Evolutionary conservation across 1,140 invertebrate species (phyloP).

Genomic region (Conus betulinus): DNA sequence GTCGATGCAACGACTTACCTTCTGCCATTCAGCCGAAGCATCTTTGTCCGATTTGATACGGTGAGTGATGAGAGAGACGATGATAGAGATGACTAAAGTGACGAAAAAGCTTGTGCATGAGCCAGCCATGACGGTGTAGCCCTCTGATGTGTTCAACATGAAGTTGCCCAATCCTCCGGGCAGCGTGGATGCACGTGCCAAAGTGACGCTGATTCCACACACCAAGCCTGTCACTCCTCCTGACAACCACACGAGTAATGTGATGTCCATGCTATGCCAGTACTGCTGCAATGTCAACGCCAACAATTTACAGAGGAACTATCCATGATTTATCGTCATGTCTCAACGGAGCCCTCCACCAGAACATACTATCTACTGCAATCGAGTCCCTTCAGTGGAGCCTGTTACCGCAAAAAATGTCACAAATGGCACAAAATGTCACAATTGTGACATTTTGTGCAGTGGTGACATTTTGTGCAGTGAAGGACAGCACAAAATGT

Average conservation of each 20-base stretch:
- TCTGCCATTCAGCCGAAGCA: slow-evolving; percentile 4
- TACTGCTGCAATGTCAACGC: not conserved
- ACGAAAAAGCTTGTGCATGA: slow-evolving; percentile 50
- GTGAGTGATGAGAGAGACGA: slow-evolving; percentile 56
- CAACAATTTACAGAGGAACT: not conserved
- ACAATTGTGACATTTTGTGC: too few species aligned
- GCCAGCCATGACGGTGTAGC: slow-evolving; percentile 57
- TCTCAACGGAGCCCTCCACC: not conserved
- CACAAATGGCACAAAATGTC: too few species aligned
- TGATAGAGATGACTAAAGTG: slow-evolving; percentile 49
- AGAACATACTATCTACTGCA: too few species aligned
- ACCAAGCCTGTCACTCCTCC: slow-evolving; percentile 56
- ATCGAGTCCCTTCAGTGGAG: too few species aligned
- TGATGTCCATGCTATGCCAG: not conserved
- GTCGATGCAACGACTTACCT: not conserved
- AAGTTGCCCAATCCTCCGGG: slow-evolving; percentile 58
- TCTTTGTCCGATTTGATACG: slow-evolving; percentile 39
- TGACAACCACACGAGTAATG: slow-evolving; percentile 38
- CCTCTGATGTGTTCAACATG: slow-evolving; percentile 54
- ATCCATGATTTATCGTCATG: not conserved
- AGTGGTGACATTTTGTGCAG: too few species aligned
- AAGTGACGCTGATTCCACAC: slow-evolving; percentile 44
- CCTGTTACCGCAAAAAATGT: too few species aligned
- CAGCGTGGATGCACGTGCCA: slow-evolving; percentile 52
- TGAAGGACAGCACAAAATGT: too few species aligned